Base-by-base conservation (phyloP, 2,888 invertebrate genomes). In the Ichneumon xanthorius region DNA sequence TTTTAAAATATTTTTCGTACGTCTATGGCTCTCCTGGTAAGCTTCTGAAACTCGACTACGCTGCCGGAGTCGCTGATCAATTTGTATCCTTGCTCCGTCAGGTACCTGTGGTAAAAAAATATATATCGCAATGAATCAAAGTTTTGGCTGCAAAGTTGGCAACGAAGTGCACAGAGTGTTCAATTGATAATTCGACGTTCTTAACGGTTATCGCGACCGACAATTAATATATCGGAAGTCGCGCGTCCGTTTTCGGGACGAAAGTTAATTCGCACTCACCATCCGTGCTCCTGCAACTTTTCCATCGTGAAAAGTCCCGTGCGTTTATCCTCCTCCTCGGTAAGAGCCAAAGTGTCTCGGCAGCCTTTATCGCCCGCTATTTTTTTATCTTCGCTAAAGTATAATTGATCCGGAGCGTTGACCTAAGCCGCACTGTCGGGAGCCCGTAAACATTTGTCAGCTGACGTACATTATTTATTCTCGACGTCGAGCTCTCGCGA, bases 61-160 rank as follows among this genome's bases (percentile, higher is more conserved):
- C 94, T 95, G 85, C 95, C 96, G 93, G 96, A 95, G 94, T 96
- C 96, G 87, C 95, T 96, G 89, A 97, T 94, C 91, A 95, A 94
- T 93, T 96, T 95, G 85, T 96, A 94, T 88, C 97, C 97, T 91
- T 96, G 96, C 88, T 96, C 95, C 87, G 97, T 96, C 88, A 97
- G 94, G 93, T 96, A 95, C 97, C 97, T 97, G 58, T 68, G 40
- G 70, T 75, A 81, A 53, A 19, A 9, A 53, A 53, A 45, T 14
- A 45, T 45, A 4, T 4, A 1, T 45, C 16, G 0, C 0, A 4
- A 45, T 1, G 1, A 16, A 45, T 45, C 16, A 16, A 14, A 45
- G 4, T 63, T n/a, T n/a, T 2, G 2, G 4, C 33, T 0, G 61
- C 33, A 30, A 63, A 33, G 14, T 58, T 9, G 45, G 11, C 22